phyloP scores from a whole-genome alignment of 2,888 invertebrate genomes.

The Caenorhabditis sp. region DNA sequence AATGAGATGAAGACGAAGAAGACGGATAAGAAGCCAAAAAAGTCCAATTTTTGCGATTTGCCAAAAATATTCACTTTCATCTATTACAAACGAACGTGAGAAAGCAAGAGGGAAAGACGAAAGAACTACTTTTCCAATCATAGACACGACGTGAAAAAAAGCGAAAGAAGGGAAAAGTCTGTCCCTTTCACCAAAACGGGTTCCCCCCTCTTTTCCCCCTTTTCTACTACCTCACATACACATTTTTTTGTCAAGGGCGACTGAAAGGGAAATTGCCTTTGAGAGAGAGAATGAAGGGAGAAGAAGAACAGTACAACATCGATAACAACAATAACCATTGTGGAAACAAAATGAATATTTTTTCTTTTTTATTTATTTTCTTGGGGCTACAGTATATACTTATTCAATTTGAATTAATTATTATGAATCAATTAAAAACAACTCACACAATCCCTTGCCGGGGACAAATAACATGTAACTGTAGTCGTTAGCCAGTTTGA shows the following conservation, averaged over 20 bases:
- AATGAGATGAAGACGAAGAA: conserved; percentile 6
- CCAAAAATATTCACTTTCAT: neutral
- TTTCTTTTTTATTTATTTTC: neutral
- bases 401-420: neutral
- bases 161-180: neutral
- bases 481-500: conserved; percentile 46
- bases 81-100: conserved; percentile 1
- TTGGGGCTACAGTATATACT: no score
- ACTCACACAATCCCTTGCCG: conserved; percentile 50
- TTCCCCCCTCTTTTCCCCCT: neutral
- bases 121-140: neutral
- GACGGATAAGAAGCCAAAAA: neutral
- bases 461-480: conserved; percentile 51
- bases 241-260: neutral
- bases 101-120: neutral
- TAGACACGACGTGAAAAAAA: neutral
- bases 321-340: neutral
- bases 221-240: neutral
- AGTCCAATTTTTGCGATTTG: neutral
- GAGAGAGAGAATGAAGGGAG: neutral
- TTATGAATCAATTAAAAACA: conserved; percentile 4
- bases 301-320: neutral
- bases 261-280: conserved; percentile 3
- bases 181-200: conserved; percentile 1
- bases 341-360: neutral